Evolutionary conservation across 2,888 invertebrate genomes (phyloP).

Genomic region (Apotomis capreana): DNA sequence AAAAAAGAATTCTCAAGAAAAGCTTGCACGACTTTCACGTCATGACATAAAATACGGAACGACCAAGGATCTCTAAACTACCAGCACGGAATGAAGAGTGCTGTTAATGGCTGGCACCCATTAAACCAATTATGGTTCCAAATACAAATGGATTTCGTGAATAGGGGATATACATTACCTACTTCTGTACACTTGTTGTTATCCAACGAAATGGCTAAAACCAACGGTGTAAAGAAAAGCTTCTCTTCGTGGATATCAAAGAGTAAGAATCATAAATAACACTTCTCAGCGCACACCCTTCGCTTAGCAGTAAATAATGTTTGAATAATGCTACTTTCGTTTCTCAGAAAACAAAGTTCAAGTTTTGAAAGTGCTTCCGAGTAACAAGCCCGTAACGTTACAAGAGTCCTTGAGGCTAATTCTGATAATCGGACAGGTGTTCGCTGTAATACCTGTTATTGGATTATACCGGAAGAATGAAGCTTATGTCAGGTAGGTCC

Average conservation of each 20-base stretch:
- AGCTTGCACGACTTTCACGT: too few species aligned
- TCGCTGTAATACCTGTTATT: slow-evolving; percentile 66
- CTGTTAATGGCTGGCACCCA: slow-evolving; percentile 26
- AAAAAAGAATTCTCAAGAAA: background rate
- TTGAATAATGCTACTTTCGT: background rate
- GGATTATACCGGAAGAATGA: slow-evolving; percentile 60
- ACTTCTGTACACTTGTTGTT: slow-evolving; percentile 24
- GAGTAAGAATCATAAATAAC: slow-evolving; percentile 55
- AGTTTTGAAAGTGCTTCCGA: slow-evolving; percentile 50
- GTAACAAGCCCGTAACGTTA: slow-evolving; percentile 57
- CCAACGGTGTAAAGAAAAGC: slow-evolving; percentile 50
- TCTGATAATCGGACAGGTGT: slow-evolving; percentile 65
- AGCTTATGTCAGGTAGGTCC: slow-evolving; percentile 59
- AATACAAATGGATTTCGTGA: slow-evolving; percentile 22
- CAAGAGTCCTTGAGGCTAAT: slow-evolving; percentile 61
- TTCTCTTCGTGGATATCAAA: slow-evolving; percentile 61
- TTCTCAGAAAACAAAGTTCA: slow-evolving; percentile 68
- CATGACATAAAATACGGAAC: background rate
- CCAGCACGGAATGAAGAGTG: slow-evolving; percentile 20
- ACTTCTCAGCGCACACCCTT: background rate
- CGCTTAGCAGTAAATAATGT: background rate
- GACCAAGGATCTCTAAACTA: slow-evolving; percentile 31
- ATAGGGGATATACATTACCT: background rate
- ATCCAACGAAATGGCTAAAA: slow-evolving; percentile 50
- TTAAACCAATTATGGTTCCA: slow-evolving; percentile 26